Percentiles rank a stretch among this genome's conserved stretches.
Evolutionary conservation across 64 coral and sea anemone species (phyloP).

Genomic region (Stichodactyla helianthus): DNA sequence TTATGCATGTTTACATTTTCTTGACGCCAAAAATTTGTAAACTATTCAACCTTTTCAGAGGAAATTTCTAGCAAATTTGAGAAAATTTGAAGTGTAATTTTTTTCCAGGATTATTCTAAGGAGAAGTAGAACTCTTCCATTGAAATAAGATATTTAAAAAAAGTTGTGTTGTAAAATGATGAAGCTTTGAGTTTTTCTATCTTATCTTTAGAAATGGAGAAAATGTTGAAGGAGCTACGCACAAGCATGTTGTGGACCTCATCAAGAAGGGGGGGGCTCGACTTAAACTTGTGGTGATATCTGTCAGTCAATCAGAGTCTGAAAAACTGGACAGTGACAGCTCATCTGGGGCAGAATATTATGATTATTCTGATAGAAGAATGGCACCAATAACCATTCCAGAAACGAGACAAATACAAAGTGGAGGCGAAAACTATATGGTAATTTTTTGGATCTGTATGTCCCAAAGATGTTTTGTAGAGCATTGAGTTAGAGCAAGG

Average conservation of each 20-base stretch:
- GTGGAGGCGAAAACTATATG: constrained; percentile 59
- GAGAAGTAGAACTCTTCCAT: too few relatives aligned
- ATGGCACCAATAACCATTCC: constrained; percentile 71
- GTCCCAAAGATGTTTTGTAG: not conserved
- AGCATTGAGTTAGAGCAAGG: too few relatives aligned
- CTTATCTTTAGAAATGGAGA: constrained; percentile 70
- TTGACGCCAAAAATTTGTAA: too few relatives aligned
- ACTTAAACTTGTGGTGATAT: constrained; percentile 77
- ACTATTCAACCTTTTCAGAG: too few relatives aligned
- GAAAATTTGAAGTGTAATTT: too few relatives aligned
- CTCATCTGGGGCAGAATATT: constrained; percentile 83
- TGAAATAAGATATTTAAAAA: not conserved
- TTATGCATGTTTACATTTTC: too few relatives aligned
- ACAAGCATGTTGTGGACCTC: constrained; percentile 87
- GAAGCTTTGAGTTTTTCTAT: not conserved
- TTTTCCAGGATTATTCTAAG: too few relatives aligned
- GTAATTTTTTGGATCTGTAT: constrained; percentile 23
- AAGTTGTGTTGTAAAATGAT: not conserved
- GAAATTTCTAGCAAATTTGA: too few relatives aligned
- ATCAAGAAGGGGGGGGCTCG: constrained; percentile 75
- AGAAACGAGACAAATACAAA: constrained; percentile 76
- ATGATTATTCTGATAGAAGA: constrained; percentile 76
- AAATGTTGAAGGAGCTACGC: constrained; percentile 91
- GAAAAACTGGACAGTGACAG: constrained; percentile 89
- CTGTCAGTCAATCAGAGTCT: constrained; percentile 66